Base-by-base conservation (phyloP, 2,797 vertebrate species). In the Sciurus carolinensis region DNA sequence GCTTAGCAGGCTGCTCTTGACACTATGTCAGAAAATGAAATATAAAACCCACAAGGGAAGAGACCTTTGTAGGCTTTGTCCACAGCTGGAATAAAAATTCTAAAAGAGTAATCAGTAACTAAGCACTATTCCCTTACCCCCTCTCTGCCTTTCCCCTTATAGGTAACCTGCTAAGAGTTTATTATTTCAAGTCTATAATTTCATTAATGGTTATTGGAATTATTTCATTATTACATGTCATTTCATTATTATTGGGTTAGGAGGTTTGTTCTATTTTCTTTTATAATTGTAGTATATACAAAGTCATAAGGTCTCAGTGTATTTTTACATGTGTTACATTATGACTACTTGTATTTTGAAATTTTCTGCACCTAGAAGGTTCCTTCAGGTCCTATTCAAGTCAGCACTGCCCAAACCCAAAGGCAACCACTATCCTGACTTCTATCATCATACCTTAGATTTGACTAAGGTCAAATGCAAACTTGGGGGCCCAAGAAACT, bases 181-280 rank as follows among this genome's bases (percentile, higher is more conserved):
- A 84, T 69, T 67, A 52, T 24, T 81, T 39, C 12, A 69, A 18
- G 11, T 44, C 50, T 62, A 30, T 71, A 47, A 62, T 84, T 84
- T 81, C 14, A 62, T 22, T 80, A 76, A 24, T 71, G 50, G 2
- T 26, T 79, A 80, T 72, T 26, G 52, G 52, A 52, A 50, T 83
- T 91, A 79, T 36, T 15, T 90, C 33, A 71, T 76, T 52, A 50
- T 17, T 67, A 71, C 15, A 28, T 81, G 57, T 24, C n/a, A 26
- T 50, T 59, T 76, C 47, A 72, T 79, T 66, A 57, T 4, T 76
- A 86, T 10, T 7, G 39, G 18, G 8, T 59, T 73, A 72, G 15
- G 15, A 20, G 6, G 24, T 92, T 87, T 80, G 7, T 69, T 93
- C 77, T 89, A 59, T 42, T 90, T 93, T 81, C 15, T 66, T 81